Evolutionary conservation across 2,888 invertebrate species (phyloP), one percentile per base, ranked within the genome.

Genomic region (Agrochola lota): DNA sequence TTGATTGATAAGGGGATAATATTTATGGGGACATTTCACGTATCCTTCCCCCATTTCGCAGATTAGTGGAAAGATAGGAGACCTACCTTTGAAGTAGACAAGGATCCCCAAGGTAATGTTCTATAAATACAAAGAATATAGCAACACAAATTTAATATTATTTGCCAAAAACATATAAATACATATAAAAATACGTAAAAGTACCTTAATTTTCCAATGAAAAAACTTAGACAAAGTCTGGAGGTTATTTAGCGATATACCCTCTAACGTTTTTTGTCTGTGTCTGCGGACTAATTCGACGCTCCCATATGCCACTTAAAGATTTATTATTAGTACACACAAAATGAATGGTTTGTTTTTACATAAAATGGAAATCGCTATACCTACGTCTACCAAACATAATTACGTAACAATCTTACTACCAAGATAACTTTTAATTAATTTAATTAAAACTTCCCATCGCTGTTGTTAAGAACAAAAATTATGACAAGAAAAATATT

Each of bases 391-490:
- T 71, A 35, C 63, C 55, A 71, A 62, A 80, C 49, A 66, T 82
- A 86, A 73, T 83, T 71, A 80, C 70, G 78, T 74, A 80, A 76
- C 80, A 82, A 82, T 70, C 43, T 74, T 81, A 82, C 63, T 85
- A 86, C 72, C 43, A 66, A 81, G 79, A 77, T 73, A 90, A 89
- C 84, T 88, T 90, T 88, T 88, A 88, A 90, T 90, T 85, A 90
- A 86, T 81, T 88, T 88, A 87, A 88, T 90, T 88, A 88, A 89
- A 90, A 89, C 82, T 88, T 90, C 59, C 77, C 81, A 85, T 81
- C 78, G 77, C 62, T 63, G 77, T 80, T 80, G 62, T 77, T 76
- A 66, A 74, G 68, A 85, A 72, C 57, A 80, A 83, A 83, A 80
- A 83, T 85, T 26, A 72, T 78, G 74, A 70, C 40, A 84, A 80